phyloP scores from a whole-genome alignment of 2,113 vertebrate genomes.

The Spermophilus dauricus region DNA sequence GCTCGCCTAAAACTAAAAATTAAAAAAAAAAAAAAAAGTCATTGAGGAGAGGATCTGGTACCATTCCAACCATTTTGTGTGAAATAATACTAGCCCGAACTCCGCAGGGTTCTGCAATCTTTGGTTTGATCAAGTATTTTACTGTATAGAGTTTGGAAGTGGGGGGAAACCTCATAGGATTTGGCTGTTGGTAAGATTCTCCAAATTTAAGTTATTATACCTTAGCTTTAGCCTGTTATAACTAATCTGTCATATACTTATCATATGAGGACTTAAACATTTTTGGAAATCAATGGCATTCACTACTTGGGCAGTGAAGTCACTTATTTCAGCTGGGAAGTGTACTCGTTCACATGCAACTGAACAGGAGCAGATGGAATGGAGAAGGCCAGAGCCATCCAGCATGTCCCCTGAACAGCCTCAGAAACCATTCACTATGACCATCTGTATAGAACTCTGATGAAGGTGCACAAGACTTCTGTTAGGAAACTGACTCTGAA shows the following conservation, averaged over 20 bases:
- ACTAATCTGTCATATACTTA: background rate
- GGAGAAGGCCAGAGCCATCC: background rate
- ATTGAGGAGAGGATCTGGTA: no score
- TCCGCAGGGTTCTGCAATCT: background rate
- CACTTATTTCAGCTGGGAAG: background rate
- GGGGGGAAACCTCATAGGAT: background rate
- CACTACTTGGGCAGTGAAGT: background rate
- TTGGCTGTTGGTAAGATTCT: background rate
- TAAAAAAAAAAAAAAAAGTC: background rate
- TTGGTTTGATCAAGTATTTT: conserved; percentile 19
- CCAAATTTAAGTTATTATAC: background rate
- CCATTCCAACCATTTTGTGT: background rate
- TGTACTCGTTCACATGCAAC: background rate
- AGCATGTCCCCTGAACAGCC: background rate
- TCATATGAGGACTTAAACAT: background rate
- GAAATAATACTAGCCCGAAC: background rate
- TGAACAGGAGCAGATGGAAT: no score
- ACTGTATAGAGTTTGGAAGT: background rate
- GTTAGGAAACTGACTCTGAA: background rate
- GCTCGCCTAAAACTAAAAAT: no score
- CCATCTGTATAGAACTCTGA: background rate
- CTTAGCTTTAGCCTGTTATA: background rate
- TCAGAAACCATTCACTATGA: background rate
- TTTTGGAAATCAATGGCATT: background rate
- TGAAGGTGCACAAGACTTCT: background rate